Percentiles rank a stretch among this genome's conserved stretches.
phyloP scores from a whole-genome alignment of 2,888 invertebrate genomes.

The Macropis europaea region DNA sequence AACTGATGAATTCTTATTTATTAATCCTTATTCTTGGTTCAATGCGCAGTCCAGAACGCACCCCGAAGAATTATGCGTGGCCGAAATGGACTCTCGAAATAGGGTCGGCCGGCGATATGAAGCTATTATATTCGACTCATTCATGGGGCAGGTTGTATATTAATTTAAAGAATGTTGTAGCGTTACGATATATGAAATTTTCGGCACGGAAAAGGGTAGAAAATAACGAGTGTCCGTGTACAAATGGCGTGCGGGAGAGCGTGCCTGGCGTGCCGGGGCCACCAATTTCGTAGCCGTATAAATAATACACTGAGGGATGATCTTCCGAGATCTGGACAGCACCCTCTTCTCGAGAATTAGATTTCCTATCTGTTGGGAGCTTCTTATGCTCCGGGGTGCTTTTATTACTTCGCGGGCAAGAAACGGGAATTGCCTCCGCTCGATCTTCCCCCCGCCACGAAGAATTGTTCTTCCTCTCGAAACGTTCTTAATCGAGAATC shows the following conservation, averaged over 20 bases:
- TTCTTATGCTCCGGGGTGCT: conserved; percentile 32
- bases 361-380: conserved; percentile 80
- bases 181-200: conserved; percentile 65
- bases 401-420: conserved; percentile 58
- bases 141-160: conserved; percentile 9
- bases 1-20: too few relatives aligned
- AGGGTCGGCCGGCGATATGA: conserved; percentile 14
- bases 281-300: conserved; percentile 76
- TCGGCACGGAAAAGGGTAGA: conserved; percentile 62
- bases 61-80: neutral
- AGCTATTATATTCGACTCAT: conserved; percentile 2
- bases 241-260: conserved; percentile 65
- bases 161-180: conserved; percentile 46
- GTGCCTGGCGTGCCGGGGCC: conserved; percentile 76
- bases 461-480: conserved; percentile 24
- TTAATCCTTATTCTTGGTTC: too few relatives aligned
- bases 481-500: neutral
- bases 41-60: too few relatives aligned
- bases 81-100: conserved; percentile 12
- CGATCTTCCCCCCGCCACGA: conserved; percentile 52
- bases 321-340: conserved; percentile 68
- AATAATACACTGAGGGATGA: conserved; percentile 77
- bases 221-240: conserved; percentile 62
- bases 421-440: conserved; percentile 41
- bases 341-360: conserved; percentile 74